A percentile compares a stretch with the other conserved stretches of the same genome.
phyloP scores from a whole-genome alignment of 2,113 vertebrate genomes.

The Camelus bactrianus region DNA sequence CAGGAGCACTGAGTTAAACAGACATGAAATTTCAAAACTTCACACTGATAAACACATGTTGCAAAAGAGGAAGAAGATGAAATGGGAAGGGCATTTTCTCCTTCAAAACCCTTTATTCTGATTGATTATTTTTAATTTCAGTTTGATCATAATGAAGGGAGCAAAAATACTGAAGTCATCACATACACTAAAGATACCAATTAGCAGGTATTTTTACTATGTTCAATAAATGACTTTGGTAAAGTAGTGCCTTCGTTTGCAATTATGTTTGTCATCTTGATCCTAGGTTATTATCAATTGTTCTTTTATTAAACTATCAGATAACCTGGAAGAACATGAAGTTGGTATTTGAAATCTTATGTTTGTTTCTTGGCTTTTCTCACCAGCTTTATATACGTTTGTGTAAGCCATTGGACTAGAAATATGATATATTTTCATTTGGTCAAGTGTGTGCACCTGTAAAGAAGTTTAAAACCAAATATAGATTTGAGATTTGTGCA shows the following conservation, averaged over 20 bases:
- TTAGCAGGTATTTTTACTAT: neutral
- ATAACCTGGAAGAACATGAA: neutral
- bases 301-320: neutral
- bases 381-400: neutral
- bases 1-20: constrained; percentile 26
- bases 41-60: neutral
- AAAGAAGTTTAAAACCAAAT: neutral
- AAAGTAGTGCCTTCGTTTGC: neutral
- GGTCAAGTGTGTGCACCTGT: neutral
- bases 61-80: neutral
- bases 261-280: neutral
- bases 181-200: neutral
- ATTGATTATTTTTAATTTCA: neutral
- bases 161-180: neutral
- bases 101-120: neutral
- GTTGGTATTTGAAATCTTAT: neutral
- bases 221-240: neutral
- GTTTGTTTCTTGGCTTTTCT: neutral
- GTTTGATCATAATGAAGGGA: neutral
- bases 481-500: neutral
- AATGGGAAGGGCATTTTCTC: neutral
- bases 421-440: neutral
- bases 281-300: neutral
- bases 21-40: constrained; percentile 57
- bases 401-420: neutral